Conservation (phyloP, 2,888 invertebrate species). For the Gandaritis pyraliata region DNA sequence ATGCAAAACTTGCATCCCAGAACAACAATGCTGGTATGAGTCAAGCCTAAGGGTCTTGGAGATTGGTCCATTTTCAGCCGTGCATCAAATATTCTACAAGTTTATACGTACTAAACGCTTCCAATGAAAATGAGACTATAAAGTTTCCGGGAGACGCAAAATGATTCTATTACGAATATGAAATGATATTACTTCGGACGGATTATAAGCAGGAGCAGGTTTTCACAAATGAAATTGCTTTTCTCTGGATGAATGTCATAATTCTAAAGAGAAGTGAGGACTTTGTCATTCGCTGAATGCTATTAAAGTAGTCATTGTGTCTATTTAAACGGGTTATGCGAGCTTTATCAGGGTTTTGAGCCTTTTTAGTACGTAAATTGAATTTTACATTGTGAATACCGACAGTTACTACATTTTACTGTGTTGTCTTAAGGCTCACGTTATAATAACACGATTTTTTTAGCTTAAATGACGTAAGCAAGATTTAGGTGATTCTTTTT, state of each 20-base stretch:
- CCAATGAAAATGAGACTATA: constrained; percentile 84
- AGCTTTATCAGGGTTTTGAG: constrained; percentile 18
- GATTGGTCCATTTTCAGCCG: constrained; percentile 68
- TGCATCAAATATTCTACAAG: constrained; percentile 82
- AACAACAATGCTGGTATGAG: constrained; percentile 14
- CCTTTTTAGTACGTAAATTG: constrained; percentile 5
- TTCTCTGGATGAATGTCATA: constrained; percentile 81
- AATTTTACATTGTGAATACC: constrained; percentile 1
- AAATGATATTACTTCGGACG: constrained; percentile 84
- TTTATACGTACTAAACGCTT: constrained; percentile 82
- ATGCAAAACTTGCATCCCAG: neutral
- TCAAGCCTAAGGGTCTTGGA: constrained; percentile 59
- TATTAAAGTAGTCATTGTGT: constrained; percentile 37
- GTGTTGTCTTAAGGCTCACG: too few species aligned
- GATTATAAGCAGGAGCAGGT: constrained; percentile 84
- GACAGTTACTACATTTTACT: too few species aligned
- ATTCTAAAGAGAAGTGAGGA: constrained; percentile 77
- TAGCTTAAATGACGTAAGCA: too few species aligned
- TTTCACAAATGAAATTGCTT: constrained; percentile 84
- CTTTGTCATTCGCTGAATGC: constrained; percentile 66
- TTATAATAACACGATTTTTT: too few species aligned
- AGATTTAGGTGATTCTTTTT: too few species aligned
- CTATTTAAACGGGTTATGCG: constrained; percentile 36
- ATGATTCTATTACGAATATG: constrained; percentile 85
- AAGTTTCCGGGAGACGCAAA: constrained; percentile 82